A percentile compares a stretch with the other conserved stretches of the same genome.
These are phyloP conservation scores for Sicus ferrugineus DNA, from an alignment of 2,888 invertebrate species.

Conservation along the genomic window DNA sequence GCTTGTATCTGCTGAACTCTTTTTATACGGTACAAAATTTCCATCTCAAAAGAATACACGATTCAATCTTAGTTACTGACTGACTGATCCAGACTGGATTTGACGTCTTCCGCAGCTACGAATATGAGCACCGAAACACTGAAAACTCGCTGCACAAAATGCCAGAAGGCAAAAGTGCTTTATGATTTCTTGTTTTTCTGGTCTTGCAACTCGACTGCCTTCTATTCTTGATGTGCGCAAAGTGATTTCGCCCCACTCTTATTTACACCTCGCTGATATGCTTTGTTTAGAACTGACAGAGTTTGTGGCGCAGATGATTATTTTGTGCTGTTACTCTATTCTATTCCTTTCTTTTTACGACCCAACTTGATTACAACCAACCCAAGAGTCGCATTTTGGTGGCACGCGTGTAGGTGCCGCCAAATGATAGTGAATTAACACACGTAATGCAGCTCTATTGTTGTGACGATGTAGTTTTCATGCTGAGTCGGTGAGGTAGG, in stretches of 20 bases:
- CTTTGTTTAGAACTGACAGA: not conserved
- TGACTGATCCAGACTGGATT: not conserved
- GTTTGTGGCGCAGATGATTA: not conserved
- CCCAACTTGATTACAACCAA: no score
- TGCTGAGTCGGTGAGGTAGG: not conserved
- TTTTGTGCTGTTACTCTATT: not conserved
- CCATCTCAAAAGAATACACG: not conserved
- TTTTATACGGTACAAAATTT: not conserved
- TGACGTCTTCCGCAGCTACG: not conserved
- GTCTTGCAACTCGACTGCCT: not conserved
- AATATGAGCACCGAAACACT: not conserved
- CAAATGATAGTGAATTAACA: constrained; percentile 25
- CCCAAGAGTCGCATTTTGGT: not conserved
- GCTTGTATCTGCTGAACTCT: no score
- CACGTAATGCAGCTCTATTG: no score
- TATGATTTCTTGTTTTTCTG: not conserved
- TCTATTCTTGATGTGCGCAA: not conserved
- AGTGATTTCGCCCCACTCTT: not conserved
- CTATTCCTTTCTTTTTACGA: no score
- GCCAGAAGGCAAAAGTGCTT: not conserved
- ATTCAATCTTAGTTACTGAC: not conserved
- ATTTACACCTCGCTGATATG: no score
- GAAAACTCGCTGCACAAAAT: not conserved
- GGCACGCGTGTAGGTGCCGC: constrained; percentile 19
- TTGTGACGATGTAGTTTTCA: no score